A percentile compares a stretch with the other conserved stretches of the same genome.
Conservation (phyloP, 2,888 invertebrate species). For the Liodrosophila aerea region DNA sequence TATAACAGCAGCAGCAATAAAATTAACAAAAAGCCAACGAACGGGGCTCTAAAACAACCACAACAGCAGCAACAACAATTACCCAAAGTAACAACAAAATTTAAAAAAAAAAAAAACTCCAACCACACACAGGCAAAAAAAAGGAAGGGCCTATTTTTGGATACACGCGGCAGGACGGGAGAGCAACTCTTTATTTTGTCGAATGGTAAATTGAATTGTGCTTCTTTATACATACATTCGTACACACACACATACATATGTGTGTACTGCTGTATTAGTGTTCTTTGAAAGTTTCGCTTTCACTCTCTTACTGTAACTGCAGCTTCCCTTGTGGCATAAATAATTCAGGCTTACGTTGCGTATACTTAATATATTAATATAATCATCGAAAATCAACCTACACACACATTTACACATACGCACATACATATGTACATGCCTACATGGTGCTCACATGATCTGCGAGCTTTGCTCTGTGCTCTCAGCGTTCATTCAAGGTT, state of each 20-base stretch:
- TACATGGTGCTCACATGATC: constrained; percentile 8
- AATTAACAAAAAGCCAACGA: constrained; percentile 56
- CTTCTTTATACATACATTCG: constrained; percentile 10
- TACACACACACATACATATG: no score
- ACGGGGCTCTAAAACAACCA: constrained; percentile 41
- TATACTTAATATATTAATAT: constrained; percentile 68
- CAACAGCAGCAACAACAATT: constrained; percentile 20
- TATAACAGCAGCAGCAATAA: constrained; percentile 32
- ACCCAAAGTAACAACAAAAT: constrained; percentile 10
- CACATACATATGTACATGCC: constrained; percentile 1
- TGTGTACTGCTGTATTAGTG: no score
- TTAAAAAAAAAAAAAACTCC: constrained; percentile 12
- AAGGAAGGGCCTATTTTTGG: constrained; percentile 74
- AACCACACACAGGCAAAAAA: constrained; percentile 39
- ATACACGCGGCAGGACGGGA: constrained; percentile 39
- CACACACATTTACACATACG: constrained; percentile 11
- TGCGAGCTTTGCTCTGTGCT: no score
- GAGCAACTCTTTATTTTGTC: constrained; percentile 44
- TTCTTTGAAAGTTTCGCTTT: constrained; percentile 1
- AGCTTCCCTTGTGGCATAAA: constrained; percentile 33
- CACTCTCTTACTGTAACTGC: not conserved
- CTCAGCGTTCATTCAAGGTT: constrained; percentile 36
- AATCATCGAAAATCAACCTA: constrained; percentile 44
- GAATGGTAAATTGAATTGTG: constrained; percentile 69
- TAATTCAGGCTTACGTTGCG: constrained; percentile 54